Base-by-base conservation (phyloP, 1,140 invertebrate species). In the Diorhabda sublineata region DNA sequence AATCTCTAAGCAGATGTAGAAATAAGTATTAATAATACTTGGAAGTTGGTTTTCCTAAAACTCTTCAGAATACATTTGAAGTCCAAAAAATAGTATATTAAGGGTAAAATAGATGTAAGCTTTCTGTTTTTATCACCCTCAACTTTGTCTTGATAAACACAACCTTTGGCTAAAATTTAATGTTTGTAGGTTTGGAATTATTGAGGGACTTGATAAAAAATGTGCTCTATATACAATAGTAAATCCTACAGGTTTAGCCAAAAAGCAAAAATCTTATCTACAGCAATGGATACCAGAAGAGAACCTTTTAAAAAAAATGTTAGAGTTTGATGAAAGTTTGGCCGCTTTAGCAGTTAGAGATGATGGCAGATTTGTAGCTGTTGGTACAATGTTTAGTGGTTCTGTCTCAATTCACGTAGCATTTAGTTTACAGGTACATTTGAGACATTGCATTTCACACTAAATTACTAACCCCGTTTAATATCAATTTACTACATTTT, bases 301-400 rank as follows among this genome's bases (percentile, higher is more conserved):
- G 68, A 88, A 87, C 3, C 71, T 91, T 9, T 59, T 75, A 7
- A 52, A 78, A 1, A 86, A 85, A 72, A 79, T 84, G 7, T 84
- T 84, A n/a, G 71, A 84, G 5, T 86, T 89, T 65, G 83, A 87
- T 64, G 93, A 96, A 79, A 90, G 91, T 66, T 78, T 96, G 3
- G 92, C 94, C 2, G 92, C 94, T 7, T 81, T 98, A 66, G 91
- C 94, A 8, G 92, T 98, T 5, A 89, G 95, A 68, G 90, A 94
- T 77, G 92, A 97, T 86, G 96, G 96, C 1, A 85, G 91, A 74
- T 98, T 94, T 81, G 85, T 98, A 2, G 95, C 93, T 68, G 88
- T 96, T 9, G 96, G 96, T 4, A 96, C 93, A 42, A 96, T 97
- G 92, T 93, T 92, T 74, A 91, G 90, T 67, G 96, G 96, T 60